Percentiles rank a stretch among this genome's conserved stretches.
Conservation (phyloP, 1,140 invertebrate genomes). For the Vollenhovia emeryi region DNA sequence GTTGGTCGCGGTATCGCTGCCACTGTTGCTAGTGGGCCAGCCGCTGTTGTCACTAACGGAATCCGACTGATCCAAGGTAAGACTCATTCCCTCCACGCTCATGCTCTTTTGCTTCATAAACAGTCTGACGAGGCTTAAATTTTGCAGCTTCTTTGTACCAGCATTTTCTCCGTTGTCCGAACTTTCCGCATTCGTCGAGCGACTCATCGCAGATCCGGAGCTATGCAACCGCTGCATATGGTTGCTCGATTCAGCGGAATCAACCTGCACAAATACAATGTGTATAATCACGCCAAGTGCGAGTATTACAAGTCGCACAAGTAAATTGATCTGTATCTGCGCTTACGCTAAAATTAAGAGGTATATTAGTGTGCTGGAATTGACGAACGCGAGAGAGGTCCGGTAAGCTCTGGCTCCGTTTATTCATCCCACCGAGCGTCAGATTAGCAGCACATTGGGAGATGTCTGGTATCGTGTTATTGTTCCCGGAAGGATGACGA, state of each 20-base stretch:
- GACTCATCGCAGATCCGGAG: slow-evolving; percentile 82
- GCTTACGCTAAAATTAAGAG: slow-evolving; percentile 83
- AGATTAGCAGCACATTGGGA: slow-evolving; percentile 71
- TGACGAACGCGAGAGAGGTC: slow-evolving; percentile 78
- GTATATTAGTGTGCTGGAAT: slow-evolving; percentile 75
- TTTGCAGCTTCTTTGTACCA: slow-evolving; percentile 85
- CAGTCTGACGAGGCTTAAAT: slow-evolving; percentile 94
- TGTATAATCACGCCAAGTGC: slow-evolving; percentile 1
- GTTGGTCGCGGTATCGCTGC: slow-evolving; percentile 80
- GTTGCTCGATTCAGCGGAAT: slow-evolving; percentile 82
- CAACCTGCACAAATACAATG: slow-evolving; percentile 74
- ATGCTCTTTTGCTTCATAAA: slow-evolving; percentile 96
- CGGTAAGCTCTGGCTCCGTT: slow-evolving; percentile 81
- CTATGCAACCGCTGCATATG: slow-evolving; percentile 81
- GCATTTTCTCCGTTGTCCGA: slow-evolving; percentile 81
- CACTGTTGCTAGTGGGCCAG: slow-evolving; percentile 82
- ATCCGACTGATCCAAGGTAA: slow-evolving; percentile 82
- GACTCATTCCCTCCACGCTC: slow-evolving; percentile 89
- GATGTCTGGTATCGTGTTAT: slow-evolving; percentile 87
- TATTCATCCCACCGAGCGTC: slow-evolving; percentile 65
- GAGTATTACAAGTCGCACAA: background rate
- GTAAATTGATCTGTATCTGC: background rate
- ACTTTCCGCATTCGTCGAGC: slow-evolving; percentile 83
- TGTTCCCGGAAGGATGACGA: slow-evolving; percentile 92
- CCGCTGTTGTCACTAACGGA: slow-evolving; percentile 79